Evolutionary conservation across 2,113 vertebrate species (phyloP).

Genomic region (Seriola aureovittata): DNA sequence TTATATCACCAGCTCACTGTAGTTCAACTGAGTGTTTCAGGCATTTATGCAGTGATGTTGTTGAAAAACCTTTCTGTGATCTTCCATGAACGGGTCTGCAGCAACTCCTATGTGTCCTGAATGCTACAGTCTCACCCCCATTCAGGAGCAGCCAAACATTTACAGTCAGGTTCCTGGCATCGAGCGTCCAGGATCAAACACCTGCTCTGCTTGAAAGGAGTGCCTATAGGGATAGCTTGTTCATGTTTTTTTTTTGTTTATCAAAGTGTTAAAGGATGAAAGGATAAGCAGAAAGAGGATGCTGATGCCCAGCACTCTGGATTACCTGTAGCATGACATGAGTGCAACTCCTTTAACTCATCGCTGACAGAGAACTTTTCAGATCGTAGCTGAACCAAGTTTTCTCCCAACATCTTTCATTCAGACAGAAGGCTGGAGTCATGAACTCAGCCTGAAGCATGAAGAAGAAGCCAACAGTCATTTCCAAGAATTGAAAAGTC

Average conservation of each 20-base stretch:
- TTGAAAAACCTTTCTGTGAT: conserved; percentile 36
- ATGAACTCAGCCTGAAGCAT: not conserved
- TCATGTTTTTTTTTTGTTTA: conserved; percentile 26
- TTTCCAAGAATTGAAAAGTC: not conserved
- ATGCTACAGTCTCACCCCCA: conserved; percentile 22
- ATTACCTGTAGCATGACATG: conserved; percentile 32
- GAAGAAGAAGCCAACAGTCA: not conserved
- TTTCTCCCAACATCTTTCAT: not conserved
- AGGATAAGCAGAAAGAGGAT: conserved; percentile 35
- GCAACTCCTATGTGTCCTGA: conserved; percentile 20
- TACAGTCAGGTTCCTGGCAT: conserved; percentile 32
- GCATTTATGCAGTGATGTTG: not conserved
- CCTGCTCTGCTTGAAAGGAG: conserved; percentile 49
- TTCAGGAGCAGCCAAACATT: conserved; percentile 41
- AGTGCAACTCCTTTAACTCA: conserved; percentile 9
- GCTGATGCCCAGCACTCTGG: conserved; percentile 20
- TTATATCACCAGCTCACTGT: not conserved
- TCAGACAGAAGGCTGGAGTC: not conserved
- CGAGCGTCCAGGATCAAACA: conserved; percentile 62
- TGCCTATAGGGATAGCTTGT: conserved; percentile 37
- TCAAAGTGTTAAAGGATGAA: conserved; percentile 57
- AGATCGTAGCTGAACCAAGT: not conserved
- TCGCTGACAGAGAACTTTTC: not conserved
- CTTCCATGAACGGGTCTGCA: conserved; percentile 6
- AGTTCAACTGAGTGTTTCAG: conserved; percentile 2